Base-by-base conservation (phyloP, 2,888 invertebrate genomes). In the Drosophila meridiana region DNA sequence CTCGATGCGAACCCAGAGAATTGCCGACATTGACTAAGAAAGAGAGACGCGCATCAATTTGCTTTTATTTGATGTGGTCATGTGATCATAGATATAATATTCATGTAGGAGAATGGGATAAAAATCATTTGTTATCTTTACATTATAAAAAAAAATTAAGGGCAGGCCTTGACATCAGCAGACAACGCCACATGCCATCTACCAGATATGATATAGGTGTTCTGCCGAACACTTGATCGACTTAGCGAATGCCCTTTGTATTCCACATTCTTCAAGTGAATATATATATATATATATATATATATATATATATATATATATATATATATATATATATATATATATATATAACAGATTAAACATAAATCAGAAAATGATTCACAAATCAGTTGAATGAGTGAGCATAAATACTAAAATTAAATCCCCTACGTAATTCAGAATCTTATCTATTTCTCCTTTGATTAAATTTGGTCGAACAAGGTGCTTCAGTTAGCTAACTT, bases 31-130 rank as follows among this genome's bases (percentile, higher is more conserved):
- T 48, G 48, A 78, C 68, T 80, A 57, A 56, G 55, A 36, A 63
- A 36, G 42, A 13, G 32, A 14, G 38, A 14, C 43, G n/a, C 66
- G 42, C 50, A 32, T 78, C 26, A 43, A 34, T 42, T 57, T 63
- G 58, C 34, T 56, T 76, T 58, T 74, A 71, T 74, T 56, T 64
- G 26, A 20, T 34, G 38, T 4, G 4, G 30, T 79, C 80, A 73
- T 64, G 63, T 76, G 61, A 79, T 59, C 65, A 52, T 5, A 32
- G 36, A 56, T 40, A 55, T n/a, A 26, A 32, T 30, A 48, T 48
- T 32, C 30, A n/a, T 50, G n/a, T 11, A 9, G 0, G 0, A 50
- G 43, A 47, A 50, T 3, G 43, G 42, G 9, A 11, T 36, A 42
- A 8, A 14, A 53, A 55, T 28, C 50, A 52, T 63, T 68, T 48